Base-by-base conservation (phyloP, 92 coral and sea anemone species). In the Heteractis magnifica region DNA sequence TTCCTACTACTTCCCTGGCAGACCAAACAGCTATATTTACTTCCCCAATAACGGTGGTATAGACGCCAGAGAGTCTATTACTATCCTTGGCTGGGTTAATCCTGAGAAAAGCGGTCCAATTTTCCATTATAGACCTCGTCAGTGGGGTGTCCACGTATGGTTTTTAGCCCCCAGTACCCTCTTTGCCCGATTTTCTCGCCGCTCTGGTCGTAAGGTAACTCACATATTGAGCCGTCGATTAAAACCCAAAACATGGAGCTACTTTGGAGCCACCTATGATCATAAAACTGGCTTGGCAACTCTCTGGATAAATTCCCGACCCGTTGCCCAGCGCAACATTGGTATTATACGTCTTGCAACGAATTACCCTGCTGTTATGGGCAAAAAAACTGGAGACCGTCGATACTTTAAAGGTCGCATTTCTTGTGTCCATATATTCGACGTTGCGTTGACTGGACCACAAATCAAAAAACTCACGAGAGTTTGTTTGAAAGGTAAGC, bases 41-140 rank as follows among this genome's bases (percentile, higher is more conserved):
- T 94, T 94, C 85, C 95, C 95, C 3, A 94, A 94, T 85, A 91
- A 91, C 65, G 95, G 98, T 14, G 94, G 94, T 65, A 88, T 94
- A 71, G 95, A 94, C 80, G 87, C 98, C 6, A 87, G 88, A 56
- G 87, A 87, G 59, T 85, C 93, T 1, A 91, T 94, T 51, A 91
- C 98, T 48, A 84, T 94, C 9, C 79, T 89, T 7, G 95, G 87
- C 7, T 94, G 98, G 98, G 88, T 94, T 51, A 87, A 87, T 56
- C 98, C 98, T 56, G 85, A 91, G 79, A 85, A 87, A 20, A 84
- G 92, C 20, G 98, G 98, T 10, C 98, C 94, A 12, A 85, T 94
- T 23, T 94, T 94, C 73, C 88, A 89, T 85, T 94, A 87, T 77
- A 82, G 83, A 44, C 93, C 94, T 3, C 77, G 88, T 23, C 76